Conservation (phyloP, 2,888 invertebrate genomes). For the Gibbula magus region DNA sequence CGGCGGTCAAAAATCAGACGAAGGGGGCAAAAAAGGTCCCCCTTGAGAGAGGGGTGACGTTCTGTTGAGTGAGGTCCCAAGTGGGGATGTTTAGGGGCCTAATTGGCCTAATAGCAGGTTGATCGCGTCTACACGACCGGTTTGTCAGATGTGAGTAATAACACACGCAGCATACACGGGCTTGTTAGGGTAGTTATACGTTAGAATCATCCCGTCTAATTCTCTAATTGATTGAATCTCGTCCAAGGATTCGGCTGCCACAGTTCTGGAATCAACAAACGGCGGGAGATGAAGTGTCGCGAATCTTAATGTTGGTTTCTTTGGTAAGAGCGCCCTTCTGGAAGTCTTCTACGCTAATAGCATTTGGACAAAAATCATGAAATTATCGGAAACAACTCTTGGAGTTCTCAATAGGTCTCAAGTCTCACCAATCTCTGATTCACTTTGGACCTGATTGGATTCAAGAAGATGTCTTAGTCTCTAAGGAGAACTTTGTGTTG, state of each 20-base stretch:
- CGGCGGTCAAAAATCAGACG: constrained; percentile 26
- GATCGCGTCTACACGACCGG: not conserved
- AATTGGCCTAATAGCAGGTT: constrained; percentile 24
- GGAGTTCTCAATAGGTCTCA: not conserved
- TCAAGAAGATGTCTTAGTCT: too few species aligned
- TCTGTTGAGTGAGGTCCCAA: not conserved
- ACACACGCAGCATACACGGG: not conserved
- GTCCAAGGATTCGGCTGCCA: not conserved
- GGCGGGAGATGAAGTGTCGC: constrained; percentile 20
- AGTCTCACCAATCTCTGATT: not conserved
- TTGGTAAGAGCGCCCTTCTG: not conserved
- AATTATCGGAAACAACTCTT: not conserved
- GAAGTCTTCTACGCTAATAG: not conserved
- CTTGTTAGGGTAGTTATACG: not conserved
- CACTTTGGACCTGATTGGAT: too few species aligned
- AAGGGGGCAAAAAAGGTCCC: constrained; percentile 3
- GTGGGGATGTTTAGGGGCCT: constrained; percentile 17
- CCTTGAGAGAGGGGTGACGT: constrained; percentile 6
- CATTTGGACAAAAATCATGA: not conserved
- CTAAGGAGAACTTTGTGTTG: too few species aligned
- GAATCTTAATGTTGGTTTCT: constrained; percentile 17
- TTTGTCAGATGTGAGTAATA: not conserved
- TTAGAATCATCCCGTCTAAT: constrained; percentile 14
- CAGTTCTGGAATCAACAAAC: constrained; percentile 1
- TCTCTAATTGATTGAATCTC: constrained; percentile 24